phyloP scores from a whole-genome alignment of 2,888 invertebrate genomes.

The Erebia aethiops region DNA sequence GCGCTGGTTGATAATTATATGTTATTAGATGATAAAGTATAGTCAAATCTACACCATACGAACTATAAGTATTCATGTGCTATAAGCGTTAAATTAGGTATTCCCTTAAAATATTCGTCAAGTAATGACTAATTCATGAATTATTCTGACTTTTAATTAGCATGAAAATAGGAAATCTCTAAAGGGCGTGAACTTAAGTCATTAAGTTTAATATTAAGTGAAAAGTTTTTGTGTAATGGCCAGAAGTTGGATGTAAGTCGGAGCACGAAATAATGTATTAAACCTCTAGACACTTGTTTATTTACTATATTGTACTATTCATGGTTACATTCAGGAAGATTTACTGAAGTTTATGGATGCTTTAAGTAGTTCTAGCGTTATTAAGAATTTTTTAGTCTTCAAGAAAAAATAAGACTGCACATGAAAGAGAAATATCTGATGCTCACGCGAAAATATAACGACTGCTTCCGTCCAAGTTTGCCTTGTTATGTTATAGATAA shows the following conservation, averaged over 20 bases:
- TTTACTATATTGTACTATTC: neutral
- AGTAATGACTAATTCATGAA: neutral
- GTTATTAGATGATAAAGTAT: too few species aligned
- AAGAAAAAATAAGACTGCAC: too few species aligned
- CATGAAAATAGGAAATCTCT: conserved; percentile 55
- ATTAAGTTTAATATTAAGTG: conserved; percentile 71
- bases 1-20: too few species aligned
- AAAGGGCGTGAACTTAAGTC: conserved; percentile 66
- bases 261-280: conserved; percentile 23
- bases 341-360: neutral
- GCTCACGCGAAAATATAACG: too few species aligned
- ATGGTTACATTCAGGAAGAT: neutral
- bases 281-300: conserved; percentile 1
- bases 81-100: too few species aligned
- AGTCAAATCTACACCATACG: too few species aligned
- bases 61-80: too few species aligned
- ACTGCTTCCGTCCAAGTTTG: too few species aligned
- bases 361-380: neutral
- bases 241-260: conserved; percentile 58
- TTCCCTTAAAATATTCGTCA: too few species aligned
- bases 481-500: too few species aligned
- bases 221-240: conserved; percentile 72
- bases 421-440: too few species aligned
- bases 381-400: neutral
- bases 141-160: conserved; percentile 28